Percentiles rank a stretch among this genome's conserved stretches.
phyloP scores from a whole-genome alignment of 2,888 invertebrate species.

The Rhamnusium bicolor region DNA sequence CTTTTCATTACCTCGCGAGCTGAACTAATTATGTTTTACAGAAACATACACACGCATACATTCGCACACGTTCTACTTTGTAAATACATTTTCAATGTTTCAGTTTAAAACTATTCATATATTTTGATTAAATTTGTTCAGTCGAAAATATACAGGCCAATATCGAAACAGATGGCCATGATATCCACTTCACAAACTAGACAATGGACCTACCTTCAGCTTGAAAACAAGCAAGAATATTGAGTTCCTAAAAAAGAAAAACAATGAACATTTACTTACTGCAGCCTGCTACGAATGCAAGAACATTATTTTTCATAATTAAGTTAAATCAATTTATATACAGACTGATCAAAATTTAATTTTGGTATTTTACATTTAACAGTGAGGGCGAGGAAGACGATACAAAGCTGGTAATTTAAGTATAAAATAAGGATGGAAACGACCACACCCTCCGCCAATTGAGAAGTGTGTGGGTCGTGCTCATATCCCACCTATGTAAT shows the following conservation, averaged over 20 bases:
- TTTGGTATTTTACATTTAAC: too few species aligned
- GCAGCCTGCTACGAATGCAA: not conserved
- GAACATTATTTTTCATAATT: not conserved
- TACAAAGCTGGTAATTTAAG: too few species aligned
- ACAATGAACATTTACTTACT: not conserved
- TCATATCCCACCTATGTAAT: too few species aligned
- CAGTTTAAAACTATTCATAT: not conserved
- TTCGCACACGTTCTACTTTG: not conserved
- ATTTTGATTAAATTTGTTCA: not conserved
- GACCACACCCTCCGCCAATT: too few species aligned
- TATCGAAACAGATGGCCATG: not conserved
- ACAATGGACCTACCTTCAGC: not conserved
- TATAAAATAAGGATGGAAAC: too few species aligned
- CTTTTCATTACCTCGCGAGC: too few species aligned
- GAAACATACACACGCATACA: too few species aligned
- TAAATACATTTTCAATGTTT: not conserved
- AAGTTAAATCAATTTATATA: too few species aligned
- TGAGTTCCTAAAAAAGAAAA: not conserved
- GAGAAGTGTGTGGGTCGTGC: too few species aligned
- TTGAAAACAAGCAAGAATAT: not conserved
- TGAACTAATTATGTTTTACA: too few species aligned
- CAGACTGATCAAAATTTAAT: too few species aligned
- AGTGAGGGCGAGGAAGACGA: too few species aligned
- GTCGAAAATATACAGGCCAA: not conserved
- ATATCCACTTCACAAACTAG: not conserved